Conservation (phyloP, 2,888 invertebrate species). For the Morpho deidamia region DNA sequence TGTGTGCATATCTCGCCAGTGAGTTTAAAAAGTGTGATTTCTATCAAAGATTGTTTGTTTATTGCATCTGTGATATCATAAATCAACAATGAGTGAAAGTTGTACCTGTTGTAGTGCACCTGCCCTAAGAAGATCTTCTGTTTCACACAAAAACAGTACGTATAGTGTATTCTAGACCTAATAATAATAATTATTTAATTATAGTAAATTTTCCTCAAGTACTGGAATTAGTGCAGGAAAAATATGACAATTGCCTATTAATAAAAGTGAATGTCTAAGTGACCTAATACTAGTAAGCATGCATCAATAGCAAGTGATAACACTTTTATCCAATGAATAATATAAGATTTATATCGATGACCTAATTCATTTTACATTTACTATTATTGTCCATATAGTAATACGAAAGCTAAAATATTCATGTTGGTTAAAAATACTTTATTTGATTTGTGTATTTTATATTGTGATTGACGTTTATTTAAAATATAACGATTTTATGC, state of each 20-base stretch:
- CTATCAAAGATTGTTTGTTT: conserved; percentile 39
- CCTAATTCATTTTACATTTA: conserved; percentile 15
- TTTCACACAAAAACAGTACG: conserved; percentile 45
- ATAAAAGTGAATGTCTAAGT: conserved; percentile 2
- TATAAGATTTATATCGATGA: conserved; percentile 12
- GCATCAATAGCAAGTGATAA: conserved; percentile 7
- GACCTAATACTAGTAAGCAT: conserved; percentile 5
- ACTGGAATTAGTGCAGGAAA: background rate
- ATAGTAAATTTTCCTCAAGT: conserved; percentile 10
- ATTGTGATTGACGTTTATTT: too few relatives aligned
- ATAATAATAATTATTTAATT: background rate
- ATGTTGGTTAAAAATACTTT: too few relatives aligned
- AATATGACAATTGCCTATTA: background rate
- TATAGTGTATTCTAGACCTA: conserved; percentile 20
- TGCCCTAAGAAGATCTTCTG: conserved; percentile 42
- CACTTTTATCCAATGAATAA: conserved; percentile 13
- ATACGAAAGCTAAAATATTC: too few relatives aligned
- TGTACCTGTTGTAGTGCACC: conserved; percentile 51
- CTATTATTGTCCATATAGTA: background rate
- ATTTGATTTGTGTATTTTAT: background rate
- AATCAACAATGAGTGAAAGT: conserved; percentile 45
- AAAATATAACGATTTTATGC: background rate
- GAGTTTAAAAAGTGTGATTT: conserved; percentile 19
- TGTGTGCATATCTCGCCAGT: conserved; percentile 30
- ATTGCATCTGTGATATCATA: conserved; percentile 57